Evolutionary conservation across 2,888 invertebrate genomes (phyloP).

Genomic region (Orthosia incerta): DNA sequence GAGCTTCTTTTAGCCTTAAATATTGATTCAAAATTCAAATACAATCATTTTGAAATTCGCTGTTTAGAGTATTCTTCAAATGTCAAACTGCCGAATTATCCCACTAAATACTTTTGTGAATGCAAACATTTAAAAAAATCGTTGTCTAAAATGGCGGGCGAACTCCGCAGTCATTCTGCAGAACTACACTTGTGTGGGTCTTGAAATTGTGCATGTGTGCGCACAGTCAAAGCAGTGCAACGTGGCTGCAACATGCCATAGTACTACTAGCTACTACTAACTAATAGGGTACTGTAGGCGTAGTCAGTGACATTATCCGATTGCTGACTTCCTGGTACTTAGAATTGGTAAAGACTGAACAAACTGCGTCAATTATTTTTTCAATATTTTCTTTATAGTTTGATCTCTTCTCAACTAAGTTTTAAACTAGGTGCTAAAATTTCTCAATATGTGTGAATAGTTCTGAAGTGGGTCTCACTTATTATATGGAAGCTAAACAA

Average conservation of each 20-base stretch:
- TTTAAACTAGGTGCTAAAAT: background rate
- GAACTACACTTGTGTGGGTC: slow-evolving; percentile 70
- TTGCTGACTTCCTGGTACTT: slow-evolving; percentile 80
- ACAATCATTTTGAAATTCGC: background rate
- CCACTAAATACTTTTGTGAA: background rate
- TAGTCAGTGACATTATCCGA: slow-evolving; percentile 79
- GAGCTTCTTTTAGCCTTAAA: slow-evolving; percentile 47
- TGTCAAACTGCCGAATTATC: slow-evolving; percentile 11
- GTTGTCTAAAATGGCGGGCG: slow-evolving; percentile 77
- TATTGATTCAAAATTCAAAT: background rate
- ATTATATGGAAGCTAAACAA: slow-evolving; percentile 49
- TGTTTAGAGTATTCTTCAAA: background rate
- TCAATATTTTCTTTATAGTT: slow-evolving; percentile 1
- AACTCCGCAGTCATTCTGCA: slow-evolving; percentile 74
- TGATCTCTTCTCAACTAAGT: background rate
- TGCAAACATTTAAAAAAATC: background rate
- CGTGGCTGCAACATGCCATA: slow-evolving; percentile 77
- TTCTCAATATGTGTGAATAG: slow-evolving; percentile 18
- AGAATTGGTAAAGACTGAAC: slow-evolving; percentile 32
- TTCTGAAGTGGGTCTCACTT: slow-evolving; percentile 24
- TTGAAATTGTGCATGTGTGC: slow-evolving; percentile 72
- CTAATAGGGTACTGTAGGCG: slow-evolving; percentile 78
- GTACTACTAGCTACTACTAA: slow-evolving; percentile 71
- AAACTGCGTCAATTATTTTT: background rate
- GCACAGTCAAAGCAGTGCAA: slow-evolving; percentile 75